A percentile compares a stretch with the other conserved stretches of the same genome.
These are phyloP conservation scores for Emydura subglobosa DNA, from an alignment of 2,113 vertebrate species.

Conservation along the genomic window DNA sequence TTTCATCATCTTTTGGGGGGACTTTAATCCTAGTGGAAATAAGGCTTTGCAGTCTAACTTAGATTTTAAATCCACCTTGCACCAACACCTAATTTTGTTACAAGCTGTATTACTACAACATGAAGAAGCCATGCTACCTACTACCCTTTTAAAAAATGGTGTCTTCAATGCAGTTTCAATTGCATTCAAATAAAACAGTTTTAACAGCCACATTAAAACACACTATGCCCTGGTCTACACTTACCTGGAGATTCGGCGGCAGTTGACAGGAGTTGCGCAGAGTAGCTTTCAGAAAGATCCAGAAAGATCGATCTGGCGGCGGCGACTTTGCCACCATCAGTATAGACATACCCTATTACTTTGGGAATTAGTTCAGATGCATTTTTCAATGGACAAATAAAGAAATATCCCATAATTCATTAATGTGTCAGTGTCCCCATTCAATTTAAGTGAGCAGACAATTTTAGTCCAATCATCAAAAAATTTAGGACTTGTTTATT, in stretches of 20 bases:
- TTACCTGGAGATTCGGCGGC: too few relatives aligned
- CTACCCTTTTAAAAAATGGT: not conserved
- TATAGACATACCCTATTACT: not conserved
- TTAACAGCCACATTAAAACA: not conserved
- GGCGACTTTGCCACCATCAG: too few relatives aligned
- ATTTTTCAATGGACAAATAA: not conserved
- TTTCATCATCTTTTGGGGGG: not conserved
- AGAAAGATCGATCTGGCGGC: too few relatives aligned
- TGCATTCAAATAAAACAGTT: not conserved
- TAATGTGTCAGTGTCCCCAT: not conserved
- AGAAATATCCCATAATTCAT: not conserved
- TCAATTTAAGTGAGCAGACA: not conserved
- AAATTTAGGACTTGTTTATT: not conserved
- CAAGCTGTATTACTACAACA: not conserved
- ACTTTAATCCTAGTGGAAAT: not conserved
- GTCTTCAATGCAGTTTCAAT: not conserved
- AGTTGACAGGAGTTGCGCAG: too few relatives aligned
- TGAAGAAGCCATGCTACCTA: not conserved
- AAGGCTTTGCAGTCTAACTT: not conserved
- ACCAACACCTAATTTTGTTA: not conserved
- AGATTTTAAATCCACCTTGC: not conserved
- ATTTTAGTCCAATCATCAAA: not conserved
- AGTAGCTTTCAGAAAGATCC: too few relatives aligned
- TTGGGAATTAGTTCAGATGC: not conserved
- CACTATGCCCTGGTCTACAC: not conserved